Percentiles rank a stretch among this genome's conserved stretches.
These are phyloP conservation scores for Babyrousa celebensis DNA, from an alignment of 2,797 vertebrate genomes.

Conservation along the genomic window DNA sequence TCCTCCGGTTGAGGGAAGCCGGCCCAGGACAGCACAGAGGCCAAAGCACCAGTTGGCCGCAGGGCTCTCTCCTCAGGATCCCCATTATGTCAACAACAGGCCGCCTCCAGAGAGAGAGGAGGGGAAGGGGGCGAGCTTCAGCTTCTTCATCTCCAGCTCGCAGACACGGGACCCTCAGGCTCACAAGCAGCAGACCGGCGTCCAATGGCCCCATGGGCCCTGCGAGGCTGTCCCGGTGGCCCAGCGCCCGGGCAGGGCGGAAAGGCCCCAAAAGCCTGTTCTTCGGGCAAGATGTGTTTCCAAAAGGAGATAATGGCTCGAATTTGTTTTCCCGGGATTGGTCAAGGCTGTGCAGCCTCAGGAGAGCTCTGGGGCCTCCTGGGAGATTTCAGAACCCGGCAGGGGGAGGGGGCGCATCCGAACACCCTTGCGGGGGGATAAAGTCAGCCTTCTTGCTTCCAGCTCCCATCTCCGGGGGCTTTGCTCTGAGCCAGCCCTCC, in stretches of 20 bases:
- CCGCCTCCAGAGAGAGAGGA: not conserved
- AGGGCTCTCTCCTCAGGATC: conserved; percentile 12
- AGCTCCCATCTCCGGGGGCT: conserved; percentile 73
- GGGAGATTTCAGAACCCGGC: not conserved
- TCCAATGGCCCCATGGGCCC: not conserved
- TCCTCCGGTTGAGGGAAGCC: not conserved
- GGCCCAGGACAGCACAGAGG: conserved; percentile 18
- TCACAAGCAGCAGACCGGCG: conserved; percentile 69
- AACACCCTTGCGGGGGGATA: conserved; percentile 80
- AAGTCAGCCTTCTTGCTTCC: conserved; percentile 83
- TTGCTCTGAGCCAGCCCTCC: conserved; percentile 75
- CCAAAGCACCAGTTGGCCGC: conserved; percentile 74
- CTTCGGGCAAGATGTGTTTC: conserved; percentile 54
- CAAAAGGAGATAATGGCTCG: conserved; percentile 76
- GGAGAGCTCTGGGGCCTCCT: conserved; percentile 21
- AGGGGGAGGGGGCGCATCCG: conserved; percentile 54
- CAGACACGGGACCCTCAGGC: conserved; percentile 73
- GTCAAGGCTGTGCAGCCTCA: conserved; percentile 41
- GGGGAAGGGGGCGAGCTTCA: not conserved
- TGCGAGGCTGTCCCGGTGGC: not conserved
- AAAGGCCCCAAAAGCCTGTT: not conserved
- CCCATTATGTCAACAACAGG: not conserved
- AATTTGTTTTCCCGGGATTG: conserved; percentile 13
- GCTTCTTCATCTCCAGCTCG: conserved; percentile 53
- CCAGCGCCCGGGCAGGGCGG: not conserved